Evolutionary conservation across 2,888 invertebrate species (phyloP).

Genomic region (Drosophila vallismaia): DNA sequence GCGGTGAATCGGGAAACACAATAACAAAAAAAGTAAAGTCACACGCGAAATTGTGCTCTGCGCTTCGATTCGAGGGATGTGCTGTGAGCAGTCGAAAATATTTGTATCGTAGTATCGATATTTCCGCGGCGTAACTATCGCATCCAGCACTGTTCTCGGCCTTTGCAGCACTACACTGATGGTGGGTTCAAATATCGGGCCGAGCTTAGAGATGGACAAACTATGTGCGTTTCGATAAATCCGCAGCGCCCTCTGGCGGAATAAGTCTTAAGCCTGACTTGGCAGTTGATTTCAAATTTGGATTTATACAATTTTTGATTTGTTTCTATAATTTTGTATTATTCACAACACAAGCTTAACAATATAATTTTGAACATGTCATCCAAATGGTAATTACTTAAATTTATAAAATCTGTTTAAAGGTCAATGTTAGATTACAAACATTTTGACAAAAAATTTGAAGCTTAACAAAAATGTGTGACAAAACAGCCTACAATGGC

Average conservation of each 20-base stretch:
- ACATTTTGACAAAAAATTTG: neutral
- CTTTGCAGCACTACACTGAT: too few relatives aligned
- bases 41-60: conserved; percentile 8
- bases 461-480: neutral
- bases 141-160: too few relatives aligned
- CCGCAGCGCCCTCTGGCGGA: too few relatives aligned
- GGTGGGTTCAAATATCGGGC: too few relatives aligned
- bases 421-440: neutral
- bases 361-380: neutral
- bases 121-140: too few relatives aligned
- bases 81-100: too few relatives aligned
- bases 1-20: conserved; percentile 4
- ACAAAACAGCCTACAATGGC: neutral
- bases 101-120: too few relatives aligned
- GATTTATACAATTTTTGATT: too few relatives aligned
- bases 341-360: neutral
- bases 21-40: conserved; percentile 12
- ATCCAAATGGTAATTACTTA: neutral
- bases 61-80: neutral
- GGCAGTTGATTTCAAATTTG: too few relatives aligned
- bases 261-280: too few relatives aligned
- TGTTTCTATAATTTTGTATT: neutral
- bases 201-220: too few relatives aligned
- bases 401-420: neutral
- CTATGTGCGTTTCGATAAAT: too few relatives aligned